These are phyloP conservation scores for Criorhina ranunculi DNA, from an alignment of 2,888 invertebrate genomes.

Conservation along the genomic window DNA sequence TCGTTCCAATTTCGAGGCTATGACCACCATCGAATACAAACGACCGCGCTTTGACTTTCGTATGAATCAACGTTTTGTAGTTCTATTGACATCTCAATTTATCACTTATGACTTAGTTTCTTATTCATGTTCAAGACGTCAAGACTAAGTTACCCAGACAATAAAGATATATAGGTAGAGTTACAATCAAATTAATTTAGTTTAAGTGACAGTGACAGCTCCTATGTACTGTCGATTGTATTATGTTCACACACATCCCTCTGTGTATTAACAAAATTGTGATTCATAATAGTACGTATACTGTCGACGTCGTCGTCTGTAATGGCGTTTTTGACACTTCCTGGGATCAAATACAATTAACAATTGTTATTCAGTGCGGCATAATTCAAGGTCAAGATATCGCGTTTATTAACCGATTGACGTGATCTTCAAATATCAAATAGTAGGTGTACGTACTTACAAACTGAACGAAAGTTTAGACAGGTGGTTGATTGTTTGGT, in stretches of 20 bases:
- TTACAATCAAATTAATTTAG: conserved; percentile 57
- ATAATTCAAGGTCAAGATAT: conserved; percentile 21
- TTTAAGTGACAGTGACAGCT: conserved; percentile 43
- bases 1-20: not conserved
- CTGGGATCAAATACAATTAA: conserved; percentile 40
- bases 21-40: not conserved
- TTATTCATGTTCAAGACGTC: not conserved
- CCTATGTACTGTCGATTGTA: conserved; percentile 30
- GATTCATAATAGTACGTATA: conserved; percentile 29
- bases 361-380: not conserved
- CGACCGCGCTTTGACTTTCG: conserved; percentile 1
- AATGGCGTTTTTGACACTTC: conserved; percentile 37
- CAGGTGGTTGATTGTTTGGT: conserved; percentile 26
- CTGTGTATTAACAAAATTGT: conserved; percentile 40
- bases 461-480: not conserved
- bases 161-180: conserved; percentile 25
- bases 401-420: not conserved
- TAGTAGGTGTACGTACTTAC: too few relatives aligned
- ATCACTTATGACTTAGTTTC: not conserved
- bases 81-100: conserved; percentile 52
- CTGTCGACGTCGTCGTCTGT: not conserved
- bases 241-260: conserved; percentile 1
- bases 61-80: conserved; percentile 32
- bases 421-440: not conserved
- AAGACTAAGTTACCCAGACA: conserved; percentile 23